These are phyloP conservation scores for Temnothorax unifasciatus DNA, from an alignment of 2,888 invertebrate species.

Conservation along the genomic window DNA sequence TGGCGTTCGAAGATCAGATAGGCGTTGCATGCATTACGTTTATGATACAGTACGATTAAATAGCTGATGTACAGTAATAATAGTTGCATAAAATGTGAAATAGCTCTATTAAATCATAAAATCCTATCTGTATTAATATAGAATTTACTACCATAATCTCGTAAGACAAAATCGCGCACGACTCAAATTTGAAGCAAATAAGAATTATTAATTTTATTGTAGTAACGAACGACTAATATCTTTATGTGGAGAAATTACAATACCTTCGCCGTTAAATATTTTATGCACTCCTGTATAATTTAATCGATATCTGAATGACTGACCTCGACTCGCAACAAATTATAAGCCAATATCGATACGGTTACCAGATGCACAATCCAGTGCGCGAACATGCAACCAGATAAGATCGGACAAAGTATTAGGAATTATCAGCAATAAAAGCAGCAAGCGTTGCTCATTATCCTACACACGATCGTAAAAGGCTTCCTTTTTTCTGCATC, in stretches of 20 bases:
- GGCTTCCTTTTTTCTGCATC: slow-evolving; percentile 57
- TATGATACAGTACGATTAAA: not conserved
- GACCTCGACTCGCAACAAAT: slow-evolving; percentile 43
- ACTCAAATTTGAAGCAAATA: not conserved
- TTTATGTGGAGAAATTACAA: not conserved
- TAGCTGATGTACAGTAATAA: not conserved
- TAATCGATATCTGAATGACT: slow-evolving; percentile 31
- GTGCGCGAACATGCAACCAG: slow-evolving; percentile 46
- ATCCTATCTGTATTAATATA: not conserved
- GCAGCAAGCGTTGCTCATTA: slow-evolving; percentile 56
- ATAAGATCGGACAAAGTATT: slow-evolving; percentile 65
- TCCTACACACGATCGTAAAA: slow-evolving; percentile 46
- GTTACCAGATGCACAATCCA: slow-evolving; percentile 5
- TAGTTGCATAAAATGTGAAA: not conserved
- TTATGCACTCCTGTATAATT: slow-evolving; percentile 8
- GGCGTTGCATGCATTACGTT: not conserved
- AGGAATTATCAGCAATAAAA: slow-evolving; percentile 56
- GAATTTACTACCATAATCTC: slow-evolving; percentile 3
- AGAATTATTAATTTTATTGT: slow-evolving; percentile 16
- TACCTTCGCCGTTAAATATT: not conserved
- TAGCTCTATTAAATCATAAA: slow-evolving; percentile 8
- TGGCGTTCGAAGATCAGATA: not conserved
- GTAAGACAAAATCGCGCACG: not conserved
- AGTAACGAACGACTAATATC: not conserved
- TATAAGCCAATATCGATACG: slow-evolving; percentile 20